Percentiles rank a stretch among this genome's conserved stretches.
Conservation (phyloP, 1,140 invertebrate genomes). For the Zaprionus capensis region DNA sequence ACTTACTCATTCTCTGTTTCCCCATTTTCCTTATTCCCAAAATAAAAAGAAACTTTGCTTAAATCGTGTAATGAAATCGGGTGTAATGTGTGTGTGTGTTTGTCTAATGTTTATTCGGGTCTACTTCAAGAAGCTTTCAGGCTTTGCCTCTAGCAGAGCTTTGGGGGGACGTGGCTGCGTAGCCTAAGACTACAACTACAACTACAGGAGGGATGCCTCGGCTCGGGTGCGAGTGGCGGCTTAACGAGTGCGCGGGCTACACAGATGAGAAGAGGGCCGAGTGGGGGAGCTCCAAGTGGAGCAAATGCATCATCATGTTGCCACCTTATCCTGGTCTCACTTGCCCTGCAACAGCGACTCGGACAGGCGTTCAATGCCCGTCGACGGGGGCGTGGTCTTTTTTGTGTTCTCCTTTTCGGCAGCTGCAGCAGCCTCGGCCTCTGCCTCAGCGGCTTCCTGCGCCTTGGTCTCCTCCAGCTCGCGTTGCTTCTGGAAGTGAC, state of each 20-base stretch:
- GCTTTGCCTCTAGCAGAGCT: conserved; percentile 4
- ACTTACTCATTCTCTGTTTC: neutral
- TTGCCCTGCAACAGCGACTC: conserved; percentile 67
- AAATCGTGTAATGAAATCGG: neutral
- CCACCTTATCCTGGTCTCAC: conserved; percentile 12
- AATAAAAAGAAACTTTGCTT: conserved; percentile 7
- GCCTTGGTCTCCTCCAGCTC: conserved; percentile 75
- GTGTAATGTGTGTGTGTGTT: neutral
- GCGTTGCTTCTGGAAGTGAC: conserved; percentile 85
- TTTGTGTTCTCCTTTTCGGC: conserved; percentile 52
- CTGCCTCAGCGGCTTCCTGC: conserved; percentile 63
- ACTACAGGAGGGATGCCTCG: neutral
- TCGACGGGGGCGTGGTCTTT: conserved; percentile 42
- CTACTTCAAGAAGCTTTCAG: neutral
- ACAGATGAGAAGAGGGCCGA: neutral
- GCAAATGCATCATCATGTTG: neutral
- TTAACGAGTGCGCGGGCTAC: neutral
- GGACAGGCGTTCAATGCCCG: conserved; percentile 75
- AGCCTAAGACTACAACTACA: conserved; percentile 2
- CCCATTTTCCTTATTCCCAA: neutral
- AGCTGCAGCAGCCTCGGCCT: conserved; percentile 51
- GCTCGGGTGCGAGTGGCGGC: neutral
- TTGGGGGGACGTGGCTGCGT: neutral
- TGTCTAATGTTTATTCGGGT: neutral
- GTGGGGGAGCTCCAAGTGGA: neutral